phyloP scores from a whole-genome alignment of 2,797 vertebrate species.

The Channallabes apus region DNA sequence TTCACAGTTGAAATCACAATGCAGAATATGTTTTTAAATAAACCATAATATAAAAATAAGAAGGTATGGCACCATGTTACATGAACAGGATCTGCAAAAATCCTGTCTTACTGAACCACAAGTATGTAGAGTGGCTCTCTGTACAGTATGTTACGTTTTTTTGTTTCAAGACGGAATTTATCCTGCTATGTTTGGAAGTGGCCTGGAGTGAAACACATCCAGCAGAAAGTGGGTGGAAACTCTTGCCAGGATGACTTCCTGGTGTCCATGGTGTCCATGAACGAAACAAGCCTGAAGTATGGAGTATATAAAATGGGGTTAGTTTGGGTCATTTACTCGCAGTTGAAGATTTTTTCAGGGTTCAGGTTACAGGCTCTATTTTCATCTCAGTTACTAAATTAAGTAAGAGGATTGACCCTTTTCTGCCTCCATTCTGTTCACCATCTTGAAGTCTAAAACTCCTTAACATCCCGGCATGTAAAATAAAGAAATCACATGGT shows the following conservation, averaged over 20 bases:
- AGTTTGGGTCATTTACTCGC: background rate
- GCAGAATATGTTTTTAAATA: background rate
- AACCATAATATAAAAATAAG: background rate
- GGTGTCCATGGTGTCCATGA: background rate
- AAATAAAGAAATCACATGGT: too few relatives aligned
- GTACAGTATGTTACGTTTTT: background rate
- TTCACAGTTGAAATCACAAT: background rate
- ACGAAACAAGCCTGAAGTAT: background rate
- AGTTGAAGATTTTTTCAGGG: background rate
- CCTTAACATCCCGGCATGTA: too few relatives aligned
- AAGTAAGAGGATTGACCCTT: background rate
- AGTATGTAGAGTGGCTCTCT: background rate
- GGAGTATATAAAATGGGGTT: background rate
- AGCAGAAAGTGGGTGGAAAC: conserved; percentile 22
- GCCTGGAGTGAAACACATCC: background rate
- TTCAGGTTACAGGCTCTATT: background rate
- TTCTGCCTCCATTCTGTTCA: too few relatives aligned
- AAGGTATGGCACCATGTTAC: background rate
- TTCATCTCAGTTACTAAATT: background rate
- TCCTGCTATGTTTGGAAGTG: background rate
- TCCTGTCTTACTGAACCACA: background rate
- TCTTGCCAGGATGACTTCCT: conserved; percentile 17
- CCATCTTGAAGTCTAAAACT: too few relatives aligned
- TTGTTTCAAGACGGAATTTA: conserved; percentile 1
- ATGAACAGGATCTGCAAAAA: background rate